Percentiles rank a stretch among this genome's conserved stretches.
phyloP scores from a whole-genome alignment of 30 jellyfish, hydroid and myxozoan genomes.

The Morbakka virulenta region DNA sequence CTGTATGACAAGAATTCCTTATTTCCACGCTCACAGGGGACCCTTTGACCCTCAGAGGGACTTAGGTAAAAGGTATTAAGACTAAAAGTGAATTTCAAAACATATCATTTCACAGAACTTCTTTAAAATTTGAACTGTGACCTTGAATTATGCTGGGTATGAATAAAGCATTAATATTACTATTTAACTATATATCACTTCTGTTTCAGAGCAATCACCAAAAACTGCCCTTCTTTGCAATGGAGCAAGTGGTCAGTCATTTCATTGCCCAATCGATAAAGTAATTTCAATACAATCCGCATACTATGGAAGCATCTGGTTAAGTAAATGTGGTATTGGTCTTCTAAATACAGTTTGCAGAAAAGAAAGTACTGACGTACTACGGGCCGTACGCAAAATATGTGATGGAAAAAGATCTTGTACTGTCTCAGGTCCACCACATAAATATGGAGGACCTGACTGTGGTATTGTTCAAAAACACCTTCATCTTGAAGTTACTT shows the following conservation, averaged over 20 bases:
- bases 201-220: too few species aligned
- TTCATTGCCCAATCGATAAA: constrained; percentile 21
- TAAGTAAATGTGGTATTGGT: constrained; percentile 70
- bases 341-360: constrained; percentile 30
- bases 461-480: background rate
- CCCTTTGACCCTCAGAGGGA: too few species aligned
- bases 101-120: too few species aligned
- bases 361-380: constrained; percentile 26
- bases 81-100: too few species aligned
- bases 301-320: constrained; percentile 60
- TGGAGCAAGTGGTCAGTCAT: background rate
- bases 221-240: constrained; percentile 27
- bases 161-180: too few species aligned
- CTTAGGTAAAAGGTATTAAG: too few species aligned
- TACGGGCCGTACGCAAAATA: constrained; percentile 1
- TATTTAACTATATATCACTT: too few species aligned
- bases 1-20: too few species aligned
- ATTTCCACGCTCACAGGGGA: too few species aligned
- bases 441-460: background rate
- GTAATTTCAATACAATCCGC: constrained; percentile 38
- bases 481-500: constrained; percentile 52
- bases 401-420: constrained; percentile 52
- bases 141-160: too few species aligned
- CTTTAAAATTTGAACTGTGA: too few species aligned
- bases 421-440: background rate